Conservation (phyloP, 1,140 invertebrate species). For the Atta cephalotes region DNA sequence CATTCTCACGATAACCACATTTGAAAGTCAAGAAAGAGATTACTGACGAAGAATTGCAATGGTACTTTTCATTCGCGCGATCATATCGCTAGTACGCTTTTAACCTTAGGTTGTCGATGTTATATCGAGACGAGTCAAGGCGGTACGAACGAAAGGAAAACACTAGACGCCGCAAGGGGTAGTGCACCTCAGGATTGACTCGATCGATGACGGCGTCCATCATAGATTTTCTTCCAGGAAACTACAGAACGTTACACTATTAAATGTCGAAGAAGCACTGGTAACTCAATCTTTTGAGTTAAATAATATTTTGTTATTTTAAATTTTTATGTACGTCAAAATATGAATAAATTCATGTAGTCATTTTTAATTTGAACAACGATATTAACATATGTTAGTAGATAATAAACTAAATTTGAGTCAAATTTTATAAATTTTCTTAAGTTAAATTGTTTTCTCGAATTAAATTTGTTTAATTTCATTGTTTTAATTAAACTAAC, state of each 20-base stretch:
- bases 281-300: too few species aligned
- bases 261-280: too few species aligned
- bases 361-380: too few species aligned
- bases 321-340: too few species aligned
- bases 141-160: conserved; percentile 44
- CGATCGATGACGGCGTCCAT: conserved; percentile 52
- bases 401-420: too few species aligned
- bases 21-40: not conserved
- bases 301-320: too few species aligned
- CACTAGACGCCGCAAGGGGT: conserved; percentile 20
- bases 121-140: conserved; percentile 25
- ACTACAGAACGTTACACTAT: not conserved
- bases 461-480: too few species aligned
- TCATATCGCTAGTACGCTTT: not conserved
- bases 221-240: conserved; percentile 65
- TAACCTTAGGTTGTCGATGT: conserved; percentile 33
- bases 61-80: not conserved
- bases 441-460: too few species aligned
- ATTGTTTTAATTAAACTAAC: too few species aligned
- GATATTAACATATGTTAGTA: too few species aligned
- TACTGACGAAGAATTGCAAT: not conserved
- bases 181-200: conserved; percentile 54
- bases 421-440: too few species aligned
- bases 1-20: not conserved
- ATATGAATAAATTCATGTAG: too few species aligned